Percentiles rank a stretch among this genome's conserved stretches.
Evolutionary conservation across 2,888 invertebrate genomes (phyloP).

Genomic region (Stratiomys singularior): DNA sequence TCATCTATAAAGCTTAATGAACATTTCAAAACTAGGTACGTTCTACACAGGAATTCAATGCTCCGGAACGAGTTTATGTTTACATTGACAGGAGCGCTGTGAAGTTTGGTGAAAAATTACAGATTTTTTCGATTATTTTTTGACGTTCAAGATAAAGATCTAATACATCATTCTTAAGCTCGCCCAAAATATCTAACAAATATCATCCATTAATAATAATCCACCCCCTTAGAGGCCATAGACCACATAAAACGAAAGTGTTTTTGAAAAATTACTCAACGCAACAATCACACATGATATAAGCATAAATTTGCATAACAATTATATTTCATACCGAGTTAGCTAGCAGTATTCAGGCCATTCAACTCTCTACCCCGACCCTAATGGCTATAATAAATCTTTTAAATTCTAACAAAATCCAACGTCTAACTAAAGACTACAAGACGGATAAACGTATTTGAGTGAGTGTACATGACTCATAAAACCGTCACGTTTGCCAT

Average conservation of each 20-base stretch:
- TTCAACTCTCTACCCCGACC: background rate
- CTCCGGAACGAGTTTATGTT: no score
- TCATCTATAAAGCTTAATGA: no score
- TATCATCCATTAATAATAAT: no score
- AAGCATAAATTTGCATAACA: background rate
- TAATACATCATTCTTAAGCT: no score
- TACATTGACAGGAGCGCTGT: no score
- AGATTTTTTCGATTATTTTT: no score
- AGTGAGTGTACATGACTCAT: background rate
- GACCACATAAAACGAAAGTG: background rate
- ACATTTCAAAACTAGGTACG: no score
- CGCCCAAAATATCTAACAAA: no score
- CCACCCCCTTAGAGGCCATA: background rate
- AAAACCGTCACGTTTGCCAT: background rate
- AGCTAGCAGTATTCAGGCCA: background rate
- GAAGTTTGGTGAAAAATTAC: no score
- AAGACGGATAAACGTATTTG: background rate
- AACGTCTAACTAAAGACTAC: background rate
- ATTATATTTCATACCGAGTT: background rate
- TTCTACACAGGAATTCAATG: no score
- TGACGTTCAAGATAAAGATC: no score
- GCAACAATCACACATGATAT: background rate
- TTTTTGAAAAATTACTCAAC: background rate
- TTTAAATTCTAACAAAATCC: background rate
- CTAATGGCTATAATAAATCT: constrained; percentile 3